Evolutionary conservation across 2,113 vertebrate species (phyloP).

Genomic region (Microcebus griseorufus): DNA sequence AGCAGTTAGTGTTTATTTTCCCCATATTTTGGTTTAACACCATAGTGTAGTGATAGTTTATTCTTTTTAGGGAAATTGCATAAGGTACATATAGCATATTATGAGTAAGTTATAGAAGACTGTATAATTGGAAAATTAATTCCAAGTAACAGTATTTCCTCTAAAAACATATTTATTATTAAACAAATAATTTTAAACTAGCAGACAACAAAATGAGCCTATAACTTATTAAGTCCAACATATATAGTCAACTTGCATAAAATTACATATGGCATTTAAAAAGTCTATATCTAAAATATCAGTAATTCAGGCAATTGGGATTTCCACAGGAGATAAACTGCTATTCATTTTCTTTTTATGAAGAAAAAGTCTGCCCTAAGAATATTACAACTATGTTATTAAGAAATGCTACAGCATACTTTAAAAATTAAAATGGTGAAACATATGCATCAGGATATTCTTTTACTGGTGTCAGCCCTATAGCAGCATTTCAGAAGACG

Average conservation of each 20-base stretch:
- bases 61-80: slow-evolving; percentile 67
- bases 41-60: slow-evolving; percentile 74
- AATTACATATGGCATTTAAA: slow-evolving; percentile 72
- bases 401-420: slow-evolving; percentile 73
- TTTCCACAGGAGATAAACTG: slow-evolving; percentile 79
- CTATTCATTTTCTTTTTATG: slow-evolving; percentile 65
- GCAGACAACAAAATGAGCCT: slow-evolving; percentile 72
- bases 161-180: slow-evolving; percentile 72
- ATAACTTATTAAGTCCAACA: slow-evolving; percentile 78
- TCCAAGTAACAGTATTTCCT: slow-evolving; percentile 67
- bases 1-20: slow-evolving; percentile 70
- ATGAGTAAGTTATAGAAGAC: slow-evolving; percentile 70
- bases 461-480: slow-evolving; percentile 78
- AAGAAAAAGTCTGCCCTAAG: slow-evolving; percentile 64
- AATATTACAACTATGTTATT: slow-evolving; percentile 43
- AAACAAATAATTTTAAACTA: slow-evolving; percentile 75
- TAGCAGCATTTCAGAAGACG: slow-evolving; percentile 72
- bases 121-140: slow-evolving; percentile 72
- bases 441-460: slow-evolving; percentile 65
- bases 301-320: slow-evolving; percentile 75
- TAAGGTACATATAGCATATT: slow-evolving; percentile 58
- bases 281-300: slow-evolving; percentile 73
- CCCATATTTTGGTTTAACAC: slow-evolving; percentile 72
- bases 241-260: slow-evolving; percentile 71
- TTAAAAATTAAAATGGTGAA: slow-evolving; percentile 75